phyloP scores from a whole-genome alignment of 2,113 vertebrate genomes.

The Tichodroma muraria region DNA sequence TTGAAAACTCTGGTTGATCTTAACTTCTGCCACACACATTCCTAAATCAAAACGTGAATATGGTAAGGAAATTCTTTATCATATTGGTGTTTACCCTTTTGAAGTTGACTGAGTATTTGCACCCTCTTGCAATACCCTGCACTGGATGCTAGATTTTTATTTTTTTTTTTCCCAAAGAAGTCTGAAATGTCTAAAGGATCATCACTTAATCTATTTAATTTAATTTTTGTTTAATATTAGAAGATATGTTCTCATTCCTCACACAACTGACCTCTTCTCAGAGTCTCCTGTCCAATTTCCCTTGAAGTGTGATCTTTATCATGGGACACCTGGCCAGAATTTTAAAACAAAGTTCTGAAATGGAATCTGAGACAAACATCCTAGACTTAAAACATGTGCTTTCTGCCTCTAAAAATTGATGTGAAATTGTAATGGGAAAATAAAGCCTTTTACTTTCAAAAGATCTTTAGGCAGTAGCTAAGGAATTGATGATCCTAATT shows the following conservation, averaged over 20 bases:
- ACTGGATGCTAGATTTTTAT: neutral
- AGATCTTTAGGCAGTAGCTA: neutral
- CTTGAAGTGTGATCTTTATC: neutral
- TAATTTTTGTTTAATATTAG: neutral
- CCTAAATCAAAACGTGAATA: neutral
- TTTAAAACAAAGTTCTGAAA: neutral
- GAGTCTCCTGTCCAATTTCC: neutral
- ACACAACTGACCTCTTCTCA: neutral
- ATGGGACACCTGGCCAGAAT: neutral
- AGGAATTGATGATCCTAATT: constrained; percentile 61
- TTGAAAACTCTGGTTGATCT: neutral
- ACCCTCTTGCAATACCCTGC: neutral
- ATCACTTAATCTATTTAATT: neutral
- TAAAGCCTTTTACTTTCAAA: neutral
- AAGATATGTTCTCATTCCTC: neutral
- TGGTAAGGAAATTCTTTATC: neutral
- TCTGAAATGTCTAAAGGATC: neutral
- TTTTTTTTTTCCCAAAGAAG: neutral
- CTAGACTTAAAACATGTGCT: neutral
- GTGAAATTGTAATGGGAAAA: constrained; percentile 26
- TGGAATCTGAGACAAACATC: neutral
- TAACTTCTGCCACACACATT: neutral
- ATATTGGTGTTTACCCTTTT: neutral
- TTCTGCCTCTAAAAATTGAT: constrained; percentile 22
- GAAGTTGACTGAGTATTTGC: neutral